Evolutionary conservation across 2,113 vertebrate genomes (phyloP).

Genomic region (Elephantulus edwardii): DNA sequence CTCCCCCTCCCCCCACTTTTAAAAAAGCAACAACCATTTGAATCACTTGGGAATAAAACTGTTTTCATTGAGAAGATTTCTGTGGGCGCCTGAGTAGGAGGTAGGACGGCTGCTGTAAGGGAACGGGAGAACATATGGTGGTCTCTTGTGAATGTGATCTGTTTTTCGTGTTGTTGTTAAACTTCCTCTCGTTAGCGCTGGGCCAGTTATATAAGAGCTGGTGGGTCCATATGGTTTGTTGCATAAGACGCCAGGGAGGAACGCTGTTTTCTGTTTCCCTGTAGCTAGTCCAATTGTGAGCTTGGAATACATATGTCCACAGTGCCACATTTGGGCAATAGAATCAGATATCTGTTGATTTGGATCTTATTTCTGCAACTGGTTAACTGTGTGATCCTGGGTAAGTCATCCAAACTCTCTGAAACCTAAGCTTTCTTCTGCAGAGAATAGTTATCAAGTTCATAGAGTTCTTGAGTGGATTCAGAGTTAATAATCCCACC

Average conservation of each 20-base stretch:
- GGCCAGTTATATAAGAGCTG: conserved; percentile 73
- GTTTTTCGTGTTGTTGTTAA: conserved; percentile 80
- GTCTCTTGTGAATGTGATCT: conserved; percentile 75
- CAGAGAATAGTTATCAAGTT: conserved; percentile 2
- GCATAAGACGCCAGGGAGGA: conserved; percentile 71
- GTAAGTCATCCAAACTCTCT: neutral
- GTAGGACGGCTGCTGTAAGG: conserved; percentile 68
- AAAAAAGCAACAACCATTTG: conserved; percentile 62
- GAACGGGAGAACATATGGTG: conserved; percentile 75
- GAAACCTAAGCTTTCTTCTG: neutral
- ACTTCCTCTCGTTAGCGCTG: conserved; percentile 72
- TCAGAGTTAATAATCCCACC: neutral
- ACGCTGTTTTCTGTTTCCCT: conserved; percentile 23
- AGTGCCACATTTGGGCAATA: neutral
- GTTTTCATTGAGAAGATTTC: conserved; percentile 71
- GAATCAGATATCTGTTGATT: neutral
- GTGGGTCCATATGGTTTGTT: conserved; percentile 78
- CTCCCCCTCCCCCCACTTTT: conserved; percentile 33
- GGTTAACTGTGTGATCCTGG: neutral
- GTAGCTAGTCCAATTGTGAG: conserved; percentile 50
- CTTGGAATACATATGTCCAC: conserved; percentile 35
- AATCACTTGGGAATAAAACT: conserved; percentile 70
- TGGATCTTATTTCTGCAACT: neutral
- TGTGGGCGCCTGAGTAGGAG: conserved; percentile 70
- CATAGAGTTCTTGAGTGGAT: neutral